Base-by-base conservation (phyloP, 2,113 vertebrate species). In the Malurus melanocephalus region DNA sequence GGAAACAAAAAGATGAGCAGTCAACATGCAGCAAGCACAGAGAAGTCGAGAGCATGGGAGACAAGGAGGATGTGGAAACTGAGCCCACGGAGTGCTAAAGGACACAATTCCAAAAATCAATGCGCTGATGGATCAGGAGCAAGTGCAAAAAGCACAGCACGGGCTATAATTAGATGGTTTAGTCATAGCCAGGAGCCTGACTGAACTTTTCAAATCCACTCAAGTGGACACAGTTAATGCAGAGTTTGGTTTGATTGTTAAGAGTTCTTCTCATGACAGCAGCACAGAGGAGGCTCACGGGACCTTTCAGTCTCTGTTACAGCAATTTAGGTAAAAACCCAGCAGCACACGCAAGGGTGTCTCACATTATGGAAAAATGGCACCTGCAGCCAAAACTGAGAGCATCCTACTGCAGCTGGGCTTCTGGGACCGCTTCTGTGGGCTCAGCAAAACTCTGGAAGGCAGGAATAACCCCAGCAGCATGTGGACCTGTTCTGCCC, bases 141-240 rank as follows among this genome's bases (percentile, higher is more conserved):
- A 7, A 95, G 93, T 62, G 55, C 85, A 89, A 93, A 93, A 94
- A 95, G 93, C 91, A 84, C 91, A 95, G 82, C 94, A 92, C 1
- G 18, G 93, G 62, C 93, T 95, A 95, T 95, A 94, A 95, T 95
- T 96, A 95, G 94, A 89, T 91, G 80, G 82, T 92, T 89, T 93
- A 95, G 93, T 94, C 92, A 93, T 94, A 87, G 78, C 93, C 94
- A 94, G 80, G 77, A 95, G 87, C 64, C 90, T 94, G 90, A 74
- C 93, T 94, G 88, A 93, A 92, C 94, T 94, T 92, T 93, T 83
- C 85, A 88, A 93, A 92, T 88, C 85, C 87, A 83, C 93, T 93
- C 60, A 95, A 94, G 94, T 92, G 93, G 95, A 93, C 93, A 92
- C 42, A 67, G 72, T 80, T 83, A 90, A 85, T 83, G 84, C 45